Conservation (phyloP, 2,888 invertebrate genomes). For the Meiosimyza decipiens region DNA sequence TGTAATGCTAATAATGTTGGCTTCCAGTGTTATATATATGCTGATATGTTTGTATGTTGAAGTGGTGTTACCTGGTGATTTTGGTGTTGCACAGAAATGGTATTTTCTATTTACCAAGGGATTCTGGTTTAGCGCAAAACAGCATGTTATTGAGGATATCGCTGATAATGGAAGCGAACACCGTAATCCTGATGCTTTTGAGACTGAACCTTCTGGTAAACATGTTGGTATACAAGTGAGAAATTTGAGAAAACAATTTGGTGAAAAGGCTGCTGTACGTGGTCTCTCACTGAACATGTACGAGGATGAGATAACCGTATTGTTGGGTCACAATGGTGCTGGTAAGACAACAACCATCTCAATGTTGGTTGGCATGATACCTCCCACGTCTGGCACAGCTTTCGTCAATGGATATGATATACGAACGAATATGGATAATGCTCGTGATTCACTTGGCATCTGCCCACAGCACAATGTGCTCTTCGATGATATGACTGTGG, state of each 20-base stretch:
- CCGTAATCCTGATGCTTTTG: conserved; percentile 27
- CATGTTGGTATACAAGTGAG: conserved; percentile 68
- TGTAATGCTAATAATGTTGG: conserved; percentile 75
- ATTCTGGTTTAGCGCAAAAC: conserved; percentile 66
- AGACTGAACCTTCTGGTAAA: conserved; percentile 57
- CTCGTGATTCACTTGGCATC: conserved; percentile 77
- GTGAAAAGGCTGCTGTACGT: conserved; percentile 71
- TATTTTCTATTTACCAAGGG: conserved; percentile 75
- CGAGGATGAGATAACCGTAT: conserved; percentile 85
- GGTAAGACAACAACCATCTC: conserved; percentile 93
- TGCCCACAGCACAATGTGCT: conserved; percentile 87
- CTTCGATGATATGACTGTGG: conserved; percentile 82
- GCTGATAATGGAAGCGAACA: conserved; percentile 22
- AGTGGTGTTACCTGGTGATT: conserved; percentile 84
- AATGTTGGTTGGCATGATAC: conserved; percentile 83
- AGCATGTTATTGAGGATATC: conserved; percentile 7
- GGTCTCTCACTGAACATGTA: conserved; percentile 81
- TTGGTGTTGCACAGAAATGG: conserved; percentile 82
- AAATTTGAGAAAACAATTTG: conserved; percentile 73
- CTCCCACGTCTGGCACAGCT: conserved; percentile 76
- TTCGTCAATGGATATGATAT: conserved; percentile 78
- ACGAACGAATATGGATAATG: conserved; percentile 70
- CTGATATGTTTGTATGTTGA: conserved; percentile 84
- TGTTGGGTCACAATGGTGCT: conserved; percentile 81
- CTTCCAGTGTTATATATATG: conserved; percentile 69